Conservation (phyloP, 2,888 invertebrate species). For the Anthophora plumipes region DNA sequence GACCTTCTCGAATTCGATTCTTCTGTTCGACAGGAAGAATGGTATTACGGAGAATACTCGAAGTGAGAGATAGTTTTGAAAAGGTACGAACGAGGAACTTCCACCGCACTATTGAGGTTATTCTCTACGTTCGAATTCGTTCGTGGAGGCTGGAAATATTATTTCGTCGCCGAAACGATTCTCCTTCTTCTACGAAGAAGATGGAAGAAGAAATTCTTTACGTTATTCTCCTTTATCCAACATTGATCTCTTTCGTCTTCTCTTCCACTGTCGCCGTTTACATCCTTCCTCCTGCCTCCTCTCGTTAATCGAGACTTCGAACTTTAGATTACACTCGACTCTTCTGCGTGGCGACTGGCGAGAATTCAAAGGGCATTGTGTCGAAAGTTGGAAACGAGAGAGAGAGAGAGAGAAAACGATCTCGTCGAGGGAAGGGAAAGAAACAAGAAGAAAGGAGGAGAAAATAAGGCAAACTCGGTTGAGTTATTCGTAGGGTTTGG, state of each 20-base stretch:
- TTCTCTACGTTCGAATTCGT: slow-evolving; percentile 68
- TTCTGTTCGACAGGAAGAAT: slow-evolving; percentile 2
- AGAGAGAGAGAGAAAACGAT: slow-evolving; percentile 1
- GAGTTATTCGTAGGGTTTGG: slow-evolving; percentile 61
- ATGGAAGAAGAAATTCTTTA: slow-evolving; percentile 19
- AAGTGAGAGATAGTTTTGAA: slow-evolving; percentile 9
- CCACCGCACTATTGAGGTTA: slow-evolving; percentile 49
- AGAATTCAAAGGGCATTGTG: slow-evolving; percentile 81
- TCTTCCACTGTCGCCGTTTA: background rate
- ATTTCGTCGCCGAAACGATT: slow-evolving; percentile 54
- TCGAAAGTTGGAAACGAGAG: slow-evolving; percentile 76
- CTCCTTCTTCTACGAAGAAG: too few species aligned
- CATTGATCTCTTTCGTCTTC: slow-evolving; percentile 4
- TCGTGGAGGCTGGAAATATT: slow-evolving; percentile 63
- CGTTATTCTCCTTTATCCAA: slow-evolving; percentile 1
- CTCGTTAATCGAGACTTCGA: slow-evolving; percentile 76
- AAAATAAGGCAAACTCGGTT: slow-evolving; percentile 55
- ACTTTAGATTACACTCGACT: slow-evolving; percentile 78
- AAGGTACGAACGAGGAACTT: slow-evolving; percentile 47
- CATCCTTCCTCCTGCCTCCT: background rate
- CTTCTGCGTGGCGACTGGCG: slow-evolving; percentile 67
- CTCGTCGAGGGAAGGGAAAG: slow-evolving; percentile 6
- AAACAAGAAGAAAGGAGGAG: too few species aligned
- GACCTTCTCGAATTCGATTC: too few species aligned
- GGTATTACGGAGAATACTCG: slow-evolving; percentile 44